A percentile compares a stretch with the other conserved stretches of the same genome.
These are phyloP conservation scores for Parazoanthus darwini DNA, from an alignment of 92 coral and sea anemone genomes.

Conservation along the genomic window DNA sequence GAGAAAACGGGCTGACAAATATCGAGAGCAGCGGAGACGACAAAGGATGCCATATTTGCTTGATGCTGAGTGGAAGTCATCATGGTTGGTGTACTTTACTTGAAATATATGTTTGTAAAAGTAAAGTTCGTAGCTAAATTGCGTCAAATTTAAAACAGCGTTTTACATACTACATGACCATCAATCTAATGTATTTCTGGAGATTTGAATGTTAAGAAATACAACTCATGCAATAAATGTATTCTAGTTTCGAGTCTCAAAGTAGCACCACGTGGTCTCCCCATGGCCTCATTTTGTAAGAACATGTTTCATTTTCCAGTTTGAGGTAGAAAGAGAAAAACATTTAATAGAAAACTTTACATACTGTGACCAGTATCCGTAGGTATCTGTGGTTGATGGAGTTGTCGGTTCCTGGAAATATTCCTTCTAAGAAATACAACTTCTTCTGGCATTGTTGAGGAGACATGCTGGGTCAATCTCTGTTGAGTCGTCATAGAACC, in stretches of 20 bases:
- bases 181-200: not conserved
- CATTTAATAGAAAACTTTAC: too few species aligned
- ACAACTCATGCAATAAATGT: not conserved
- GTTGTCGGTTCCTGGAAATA: not conserved
- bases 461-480: not conserved
- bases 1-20: conserved; percentile 63
- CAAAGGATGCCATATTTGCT: conserved; percentile 80
- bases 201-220: too few species aligned
- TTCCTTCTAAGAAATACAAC: not conserved
- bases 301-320: not conserved
- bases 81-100: conserved; percentile 54
- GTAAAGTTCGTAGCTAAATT: not conserved
- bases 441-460: not conserved
- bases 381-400: not conserved
- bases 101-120: not conserved
- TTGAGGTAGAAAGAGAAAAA: not conserved
- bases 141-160: not conserved
- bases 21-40: conserved; percentile 36
- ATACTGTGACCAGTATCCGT: not conserved
- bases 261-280: too few species aligned
- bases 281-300: too few species aligned
- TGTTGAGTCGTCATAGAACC: not conserved
- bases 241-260: too few species aligned
- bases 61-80: conserved; percentile 43
- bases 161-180: not conserved